Conservation (phyloP, 2,113 vertebrate genomes). For the Scytalopus superciliaris region DNA sequence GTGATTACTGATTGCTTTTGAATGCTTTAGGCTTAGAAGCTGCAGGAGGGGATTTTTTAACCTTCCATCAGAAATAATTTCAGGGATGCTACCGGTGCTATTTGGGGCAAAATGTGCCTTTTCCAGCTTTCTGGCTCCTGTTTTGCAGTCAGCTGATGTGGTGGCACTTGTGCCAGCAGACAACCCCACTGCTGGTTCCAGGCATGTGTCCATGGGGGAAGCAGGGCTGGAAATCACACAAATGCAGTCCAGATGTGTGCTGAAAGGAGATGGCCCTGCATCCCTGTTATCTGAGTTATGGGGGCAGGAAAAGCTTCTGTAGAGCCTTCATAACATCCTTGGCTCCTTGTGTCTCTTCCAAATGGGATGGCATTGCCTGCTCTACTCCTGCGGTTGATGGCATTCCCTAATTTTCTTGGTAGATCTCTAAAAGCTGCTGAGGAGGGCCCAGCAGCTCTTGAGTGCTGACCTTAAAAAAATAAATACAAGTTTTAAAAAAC, state of each 20-base stretch:
- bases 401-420: neutral
- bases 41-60: neutral
- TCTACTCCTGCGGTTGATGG: neutral
- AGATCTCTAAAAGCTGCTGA: neutral
- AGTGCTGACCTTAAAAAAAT: neutral
- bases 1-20: neutral
- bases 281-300: neutral
- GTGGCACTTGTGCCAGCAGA: neutral
- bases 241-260: neutral
- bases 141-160: neutral
- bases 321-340: rapidly evolving
- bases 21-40: neutral
- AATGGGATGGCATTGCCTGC: neutral
- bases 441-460: neutral
- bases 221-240: neutral
- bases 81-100: neutral
- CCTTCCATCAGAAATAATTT: neutral
- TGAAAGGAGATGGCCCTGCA: neutral
- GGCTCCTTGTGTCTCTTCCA: neutral
- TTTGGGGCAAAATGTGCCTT: neutral
- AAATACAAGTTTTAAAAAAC: neutral
- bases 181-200: neutral
- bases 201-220: neutral
- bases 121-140: neutral
- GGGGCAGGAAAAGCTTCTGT: neutral